phyloP scores from a whole-genome alignment of 2,113 vertebrate species.

The Taurulus bubalis region DNA sequence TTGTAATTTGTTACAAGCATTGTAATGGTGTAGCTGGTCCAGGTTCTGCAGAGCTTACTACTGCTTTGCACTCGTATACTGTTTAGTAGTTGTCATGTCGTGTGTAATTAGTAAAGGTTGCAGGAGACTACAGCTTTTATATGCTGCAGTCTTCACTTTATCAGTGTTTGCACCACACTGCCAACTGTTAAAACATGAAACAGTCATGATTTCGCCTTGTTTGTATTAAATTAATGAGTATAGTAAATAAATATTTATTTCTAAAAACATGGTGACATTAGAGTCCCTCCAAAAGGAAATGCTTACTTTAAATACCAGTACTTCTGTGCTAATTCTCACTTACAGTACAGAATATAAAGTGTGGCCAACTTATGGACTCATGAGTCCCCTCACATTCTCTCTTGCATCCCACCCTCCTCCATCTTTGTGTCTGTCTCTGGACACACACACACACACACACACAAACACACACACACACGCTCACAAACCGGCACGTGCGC shows the following conservation, averaged over 20 bases:
- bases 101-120: conserved; percentile 3
- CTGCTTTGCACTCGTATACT: background rate
- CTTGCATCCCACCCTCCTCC: background rate
- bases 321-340: background rate
- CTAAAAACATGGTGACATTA: background rate
- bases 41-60: conserved; percentile 15
- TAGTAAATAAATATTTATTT: background rate
- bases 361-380: background rate
- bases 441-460: conserved; percentile 25
- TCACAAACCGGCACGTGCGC: conserved; percentile 38
- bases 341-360: background rate
- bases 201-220: background rate
- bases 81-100: background rate
- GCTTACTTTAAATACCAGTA: background rate
- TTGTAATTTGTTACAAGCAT: conserved; percentile 38
- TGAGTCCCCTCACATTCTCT: conserved; percentile 9
- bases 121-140: background rate
- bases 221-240: background rate
- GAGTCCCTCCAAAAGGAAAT: background rate
- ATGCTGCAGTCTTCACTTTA: background rate
- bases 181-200: background rate
- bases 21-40: conserved; percentile 28
- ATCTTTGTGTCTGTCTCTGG: background rate
- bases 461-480: conserved; percentile 10
- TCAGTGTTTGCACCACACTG: background rate